phyloP scores from a whole-genome alignment of 2,888 invertebrate genomes.

The Erebia epiphron region DNA sequence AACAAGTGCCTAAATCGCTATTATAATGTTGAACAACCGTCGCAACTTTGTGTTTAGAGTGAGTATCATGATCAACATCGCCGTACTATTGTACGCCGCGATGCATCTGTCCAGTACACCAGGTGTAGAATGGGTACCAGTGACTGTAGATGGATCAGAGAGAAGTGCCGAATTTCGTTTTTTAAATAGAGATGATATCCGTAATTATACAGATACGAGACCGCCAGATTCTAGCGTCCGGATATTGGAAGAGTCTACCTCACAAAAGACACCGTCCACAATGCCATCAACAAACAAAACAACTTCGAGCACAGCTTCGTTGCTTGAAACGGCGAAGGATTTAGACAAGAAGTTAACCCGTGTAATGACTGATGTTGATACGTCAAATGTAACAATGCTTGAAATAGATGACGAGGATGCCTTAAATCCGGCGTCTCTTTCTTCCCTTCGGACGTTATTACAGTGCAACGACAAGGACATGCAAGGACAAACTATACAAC shows the following conservation, averaged over 20 bases:
- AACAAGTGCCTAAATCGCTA: constrained; percentile 71
- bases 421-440: constrained; percentile 64
- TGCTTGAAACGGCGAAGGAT: constrained; percentile 45
- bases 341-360: constrained; percentile 65
- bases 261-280: constrained; percentile 72
- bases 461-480: constrained; percentile 86
- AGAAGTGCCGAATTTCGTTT: constrained; percentile 60
- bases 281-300: constrained; percentile 69
- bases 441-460: constrained; percentile 73
- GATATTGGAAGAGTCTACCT: constrained; percentile 65
- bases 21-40: constrained; percentile 73
- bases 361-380: constrained; percentile 61
- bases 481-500: constrained; percentile 84
- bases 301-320: constrained; percentile 71
- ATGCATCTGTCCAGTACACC: constrained; percentile 79
- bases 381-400: constrained; percentile 59
- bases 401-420: constrained; percentile 69
- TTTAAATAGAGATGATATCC: constrained; percentile 53
- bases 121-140: constrained; percentile 67
- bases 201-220: constrained; percentile 62
- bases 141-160: constrained; percentile 67
- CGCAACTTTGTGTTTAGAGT: constrained; percentile 89
- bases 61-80: constrained; percentile 89
- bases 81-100: constrained; percentile 87
- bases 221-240: constrained; percentile 52